A percentile compares a stretch with the other conserved stretches of the same genome.
Evolutionary conservation across 2,113 vertebrate species (phyloP).

Genomic region (Psammodynastes pulverulentus): DNA sequence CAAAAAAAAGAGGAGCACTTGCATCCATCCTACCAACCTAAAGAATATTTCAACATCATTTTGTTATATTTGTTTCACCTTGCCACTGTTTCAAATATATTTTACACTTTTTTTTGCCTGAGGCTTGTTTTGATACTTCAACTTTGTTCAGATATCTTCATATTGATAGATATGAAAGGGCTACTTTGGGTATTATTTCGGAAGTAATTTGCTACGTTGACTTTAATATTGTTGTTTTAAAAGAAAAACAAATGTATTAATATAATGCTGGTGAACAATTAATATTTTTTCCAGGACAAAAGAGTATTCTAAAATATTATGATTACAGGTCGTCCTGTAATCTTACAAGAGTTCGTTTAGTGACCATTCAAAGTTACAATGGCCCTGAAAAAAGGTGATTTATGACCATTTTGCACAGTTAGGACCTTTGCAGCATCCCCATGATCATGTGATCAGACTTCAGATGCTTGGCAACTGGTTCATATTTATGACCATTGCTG

Average conservation of each 20-base stretch:
- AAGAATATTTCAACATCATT: background rate
- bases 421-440: no score
- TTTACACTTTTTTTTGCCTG: background rate
- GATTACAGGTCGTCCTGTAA: background rate
- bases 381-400: no score
- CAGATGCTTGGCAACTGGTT: no score
- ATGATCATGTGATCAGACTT: no score
- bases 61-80: background rate
- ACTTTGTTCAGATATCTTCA: background rate
- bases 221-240: background rate
- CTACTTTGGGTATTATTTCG: background rate
- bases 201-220: background rate
- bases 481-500: no score
- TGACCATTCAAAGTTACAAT: no score
- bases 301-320: background rate
- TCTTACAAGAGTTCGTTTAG: no score
- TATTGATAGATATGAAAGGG: background rate
- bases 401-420: no score
- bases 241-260: background rate
- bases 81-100: background rate
- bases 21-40: background rate
- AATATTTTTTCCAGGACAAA: background rate
- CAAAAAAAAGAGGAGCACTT: background rate
- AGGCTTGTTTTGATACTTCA: background rate
- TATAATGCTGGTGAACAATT: background rate